These are phyloP conservation scores for Agriotes lineatus DNA, from an alignment of 2,888 invertebrate genomes.

Conservation along the genomic window DNA sequence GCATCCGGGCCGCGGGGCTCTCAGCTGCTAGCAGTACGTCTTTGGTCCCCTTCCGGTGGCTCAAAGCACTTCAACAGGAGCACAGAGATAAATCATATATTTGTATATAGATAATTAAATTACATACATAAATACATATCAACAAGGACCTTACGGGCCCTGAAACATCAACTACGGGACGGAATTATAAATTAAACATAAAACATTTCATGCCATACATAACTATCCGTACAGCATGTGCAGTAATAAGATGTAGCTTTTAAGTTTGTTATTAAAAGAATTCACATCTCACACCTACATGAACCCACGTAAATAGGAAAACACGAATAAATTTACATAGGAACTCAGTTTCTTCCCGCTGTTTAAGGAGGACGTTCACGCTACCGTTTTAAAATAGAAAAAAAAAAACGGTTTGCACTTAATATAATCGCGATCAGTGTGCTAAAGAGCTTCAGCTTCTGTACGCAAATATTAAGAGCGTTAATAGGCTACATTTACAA, in stretches of 20 bases:
- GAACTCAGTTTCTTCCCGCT: no score
- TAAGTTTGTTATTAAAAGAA: not conserved
- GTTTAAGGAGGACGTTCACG: no score
- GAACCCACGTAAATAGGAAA: no score
- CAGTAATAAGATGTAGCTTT: slow-evolving; percentile 31
- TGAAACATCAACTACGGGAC: slow-evolving; percentile 54
- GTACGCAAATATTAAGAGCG: no score
- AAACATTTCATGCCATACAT: slow-evolving; percentile 38
- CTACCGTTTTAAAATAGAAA: no score
- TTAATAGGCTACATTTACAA: no score
- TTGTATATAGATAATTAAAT: slow-evolving; percentile 52
- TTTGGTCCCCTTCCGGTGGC: slow-evolving; percentile 24
- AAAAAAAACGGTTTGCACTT: no score
- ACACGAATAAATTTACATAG: no score
- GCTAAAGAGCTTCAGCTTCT: no score
- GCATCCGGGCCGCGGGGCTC: slow-evolving; percentile 34
- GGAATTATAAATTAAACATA: slow-evolving; percentile 59
- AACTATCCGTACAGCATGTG: slow-evolving; percentile 31
- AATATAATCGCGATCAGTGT: no score
- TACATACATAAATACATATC: slow-evolving; percentile 62
- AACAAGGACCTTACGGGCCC: slow-evolving; percentile 52
- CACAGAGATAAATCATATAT: slow-evolving; percentile 38
- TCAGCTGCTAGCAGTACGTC: slow-evolving; percentile 40
- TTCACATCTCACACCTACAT: not conserved
- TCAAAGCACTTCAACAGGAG: slow-evolving; percentile 15